Evolutionary conservation across 1,140 invertebrate species (phyloP).

Genomic region (Drosophila kurseongensis): DNA sequence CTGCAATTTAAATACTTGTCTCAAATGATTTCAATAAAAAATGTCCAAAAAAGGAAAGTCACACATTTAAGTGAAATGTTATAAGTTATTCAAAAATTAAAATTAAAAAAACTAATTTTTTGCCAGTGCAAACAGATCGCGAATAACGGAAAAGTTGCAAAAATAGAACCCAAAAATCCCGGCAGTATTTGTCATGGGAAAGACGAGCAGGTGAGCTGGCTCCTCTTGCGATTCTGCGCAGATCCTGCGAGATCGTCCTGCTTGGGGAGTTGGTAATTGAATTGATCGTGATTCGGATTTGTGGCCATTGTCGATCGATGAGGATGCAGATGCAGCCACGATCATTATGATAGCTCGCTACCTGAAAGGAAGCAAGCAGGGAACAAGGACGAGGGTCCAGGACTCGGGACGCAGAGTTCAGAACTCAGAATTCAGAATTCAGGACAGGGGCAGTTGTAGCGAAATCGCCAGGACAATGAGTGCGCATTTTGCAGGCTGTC

Average conservation of each 20-base stretch:
- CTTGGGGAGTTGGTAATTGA: conserved; percentile 68
- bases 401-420: too few species aligned
- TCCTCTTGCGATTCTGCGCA: conserved; percentile 20
- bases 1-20: too few species aligned
- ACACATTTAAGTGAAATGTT: too few species aligned
- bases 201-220: conserved; percentile 63
- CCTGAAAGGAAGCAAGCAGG: conserved; percentile 36
- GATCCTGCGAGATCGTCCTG: conserved; percentile 38
- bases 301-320: conserved; percentile 44
- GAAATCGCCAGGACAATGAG: conserved; percentile 79
- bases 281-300: conserved; percentile 81
- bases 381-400: conserved; percentile 1
- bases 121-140: not conserved
- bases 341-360: conserved; percentile 48
- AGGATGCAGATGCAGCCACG: conserved; percentile 61
- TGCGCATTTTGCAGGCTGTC: conserved; percentile 66
- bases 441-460: conserved; percentile 41
- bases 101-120: not conserved
- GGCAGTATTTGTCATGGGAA: conserved; percentile 66
- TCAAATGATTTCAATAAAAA: too few species aligned
- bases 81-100: too few species aligned
- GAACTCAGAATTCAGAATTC: not conserved
- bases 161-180: not conserved
- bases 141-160: conserved; percentile 1
- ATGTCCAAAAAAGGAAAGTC: too few species aligned